Conservation (phyloP, 2,113 vertebrate genomes). For the Dendrocopos noguchii region DNA sequence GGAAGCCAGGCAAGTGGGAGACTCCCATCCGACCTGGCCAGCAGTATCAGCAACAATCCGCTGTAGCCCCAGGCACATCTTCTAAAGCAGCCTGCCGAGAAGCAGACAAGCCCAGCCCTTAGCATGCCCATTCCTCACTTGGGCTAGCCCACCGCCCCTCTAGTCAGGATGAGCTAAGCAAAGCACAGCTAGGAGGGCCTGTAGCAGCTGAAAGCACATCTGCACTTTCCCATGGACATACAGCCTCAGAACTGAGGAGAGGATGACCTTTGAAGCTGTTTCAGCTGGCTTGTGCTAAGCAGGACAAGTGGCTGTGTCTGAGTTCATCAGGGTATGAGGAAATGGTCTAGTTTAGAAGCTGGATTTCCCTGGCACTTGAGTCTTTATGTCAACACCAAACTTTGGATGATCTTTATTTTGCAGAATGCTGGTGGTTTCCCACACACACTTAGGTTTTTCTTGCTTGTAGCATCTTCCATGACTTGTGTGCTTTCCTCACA, state of each 20-base stretch:
- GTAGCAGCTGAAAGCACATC: background rate
- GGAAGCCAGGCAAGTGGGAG: background rate
- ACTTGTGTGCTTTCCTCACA: background rate
- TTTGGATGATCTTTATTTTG: background rate
- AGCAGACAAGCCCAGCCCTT: background rate
- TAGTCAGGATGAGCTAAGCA: background rate
- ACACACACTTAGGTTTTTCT: background rate
- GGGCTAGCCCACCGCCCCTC: background rate
- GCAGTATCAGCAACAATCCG: rapidly evolving
- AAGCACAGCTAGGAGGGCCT: background rate
- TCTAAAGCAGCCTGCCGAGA: background rate
- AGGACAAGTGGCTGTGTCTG: background rate
- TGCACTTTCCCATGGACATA: background rate
- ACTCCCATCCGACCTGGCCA: background rate
- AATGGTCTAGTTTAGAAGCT: background rate
- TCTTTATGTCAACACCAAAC: background rate
- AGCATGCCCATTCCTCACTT: background rate
- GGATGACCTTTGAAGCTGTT: background rate
- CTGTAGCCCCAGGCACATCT: background rate
- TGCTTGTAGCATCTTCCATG: background rate
- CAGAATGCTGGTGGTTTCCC: background rate
- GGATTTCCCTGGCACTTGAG: background rate
- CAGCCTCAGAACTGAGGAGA: background rate
- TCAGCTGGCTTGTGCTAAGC: background rate
- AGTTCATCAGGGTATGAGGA: background rate